Evolutionary conservation across 1,140 invertebrate species (phyloP), one percentile per base, ranked within the genome.

Genomic region (Sminthurinus signatus): DNA sequence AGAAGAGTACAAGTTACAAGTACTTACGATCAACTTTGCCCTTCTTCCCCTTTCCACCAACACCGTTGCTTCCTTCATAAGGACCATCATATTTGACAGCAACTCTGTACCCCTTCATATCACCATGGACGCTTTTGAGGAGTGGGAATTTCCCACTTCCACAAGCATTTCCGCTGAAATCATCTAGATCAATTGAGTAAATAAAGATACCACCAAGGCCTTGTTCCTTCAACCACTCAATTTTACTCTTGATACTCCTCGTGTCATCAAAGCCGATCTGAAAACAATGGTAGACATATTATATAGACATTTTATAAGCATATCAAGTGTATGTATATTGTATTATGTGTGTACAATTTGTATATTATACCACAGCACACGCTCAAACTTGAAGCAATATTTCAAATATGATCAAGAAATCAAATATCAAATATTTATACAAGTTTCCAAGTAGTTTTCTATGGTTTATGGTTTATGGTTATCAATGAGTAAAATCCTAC

Each of bases 141-240:
- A 98, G 78, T 0, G 94, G 94, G 77, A 89, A 97, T 74, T 89
- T 91, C 23, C 88, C 90, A 46, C 85, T 86, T n/a, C 91, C 91
- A 75, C 93, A 96, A 23, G 82, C 82, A 64, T 72, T 72, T 23
- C 91, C 93, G 64, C 83, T 80, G 79, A 96, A 97, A 76, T 98
- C 94, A 73, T 98, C 92, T 89, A 95, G 91, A 74, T 96, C 93
- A 15, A 94, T 82, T 1, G 91, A 93, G 93, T 94, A 98, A 15
- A 98, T 88, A 92, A 98, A 97, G 17, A 95, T 91, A 27, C 96
- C 96, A 51, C 93, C 93, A 71, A 95, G 93, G 15, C 89, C 89
- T 81, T 93, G 87, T 73, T 93, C 87, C 74, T 91, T 93, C 44
- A 97, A 79, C 91, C 93, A 98, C 51, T 87, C 85, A 82, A 92